A percentile compares a stretch with the other conserved stretches of the same genome.
Conservation (phyloP, 2,888 invertebrate genomes). For the Cosmopolites sordidus region DNA sequence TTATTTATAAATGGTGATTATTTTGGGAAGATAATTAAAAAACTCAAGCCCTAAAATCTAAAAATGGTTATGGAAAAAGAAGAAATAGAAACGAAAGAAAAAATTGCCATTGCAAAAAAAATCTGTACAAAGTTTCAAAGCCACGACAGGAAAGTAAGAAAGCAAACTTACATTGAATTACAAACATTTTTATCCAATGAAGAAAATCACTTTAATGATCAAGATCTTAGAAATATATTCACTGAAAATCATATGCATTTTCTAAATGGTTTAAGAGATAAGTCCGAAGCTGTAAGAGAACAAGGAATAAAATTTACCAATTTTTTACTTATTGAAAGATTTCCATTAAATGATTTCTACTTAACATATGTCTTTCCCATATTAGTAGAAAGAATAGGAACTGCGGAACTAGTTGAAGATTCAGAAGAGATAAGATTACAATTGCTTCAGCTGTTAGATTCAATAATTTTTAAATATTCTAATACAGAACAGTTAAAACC, state of each 20-base stretch:
- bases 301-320: slow-evolving; percentile 54
- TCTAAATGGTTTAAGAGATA: slow-evolving; percentile 53
- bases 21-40: no score
- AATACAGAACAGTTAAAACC: slow-evolving; percentile 57
- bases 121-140: slow-evolving; percentile 51
- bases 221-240: slow-evolving; percentile 46
- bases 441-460: slow-evolving; percentile 61
- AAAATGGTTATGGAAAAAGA: slow-evolving; percentile 14
- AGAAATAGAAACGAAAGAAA: slow-evolving; percentile 16
- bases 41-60: no score
- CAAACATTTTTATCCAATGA: slow-evolving; percentile 51
- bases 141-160: slow-evolving; percentile 57
- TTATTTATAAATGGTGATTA: slow-evolving; percentile 36
- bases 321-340: slow-evolving; percentile 52
- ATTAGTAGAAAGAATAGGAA: slow-evolving; percentile 71
- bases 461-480: slow-evolving; percentile 53
- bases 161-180: slow-evolving; percentile 55
- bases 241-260: slow-evolving; percentile 48
- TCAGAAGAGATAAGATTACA: slow-evolving; percentile 80
- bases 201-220: slow-evolving; percentile 45
- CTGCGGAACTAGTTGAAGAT: slow-evolving; percentile 64
- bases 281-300: slow-evolving; percentile 62
- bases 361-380: slow-evolving; percentile 72
- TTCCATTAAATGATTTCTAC: slow-evolving; percentile 67
- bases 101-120: slow-evolving; percentile 33